Base-by-base conservation (phyloP, 2,113 vertebrate species). In the Taxidea taxus region DNA sequence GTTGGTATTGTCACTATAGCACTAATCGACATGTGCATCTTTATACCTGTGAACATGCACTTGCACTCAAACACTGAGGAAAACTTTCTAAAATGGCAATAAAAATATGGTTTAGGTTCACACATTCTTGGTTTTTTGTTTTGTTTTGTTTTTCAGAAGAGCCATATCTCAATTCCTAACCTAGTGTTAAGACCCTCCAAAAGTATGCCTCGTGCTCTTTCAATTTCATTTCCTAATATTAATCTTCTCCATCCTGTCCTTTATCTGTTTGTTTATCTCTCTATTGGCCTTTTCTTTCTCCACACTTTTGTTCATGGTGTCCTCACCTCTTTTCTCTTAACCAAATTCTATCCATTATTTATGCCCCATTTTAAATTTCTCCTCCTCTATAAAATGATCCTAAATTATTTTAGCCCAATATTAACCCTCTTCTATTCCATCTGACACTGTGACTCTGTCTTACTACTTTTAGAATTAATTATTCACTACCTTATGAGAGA, bases 391-490 rank as follows among this genome's bases (percentile, higher is more conserved):
- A 87, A 93, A 91, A 91, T 87, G 23, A 27, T 66, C 29, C 60
- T 82, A 87, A 94, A 92, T 42, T 77, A 42, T 54, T 85, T 88
- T 80, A 95, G 54, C 25, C 27, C 39, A 92, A 44, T 94, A 91
- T 74, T 88, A 23, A 66, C 11, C 5, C 16, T 91, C 23, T 51
- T 39, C 39, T 78, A 7, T 80, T 91, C 16, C 31, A 89, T 75
- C 60, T 74, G 82, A 49, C 15, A 75, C 1, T 54, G 70, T 84
- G 51, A 80, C 42, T 81, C n/a, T 37, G 6, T 58, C 25, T 31
- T 95, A 74, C 51, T 91, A 68, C 93, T 80, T 96, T 96, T 85
- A 82, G 49, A 96, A 86, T 92, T 75, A 96, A 86, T 92, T 75
- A 88, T 93, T 93, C 10, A 81, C 42, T 68, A 54, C 29, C 8